Percentiles rank a stretch among this genome's conserved stretches.
phyloP scores from a whole-genome alignment of 2,888 invertebrate genomes.

The Xestia xanthographa region DNA sequence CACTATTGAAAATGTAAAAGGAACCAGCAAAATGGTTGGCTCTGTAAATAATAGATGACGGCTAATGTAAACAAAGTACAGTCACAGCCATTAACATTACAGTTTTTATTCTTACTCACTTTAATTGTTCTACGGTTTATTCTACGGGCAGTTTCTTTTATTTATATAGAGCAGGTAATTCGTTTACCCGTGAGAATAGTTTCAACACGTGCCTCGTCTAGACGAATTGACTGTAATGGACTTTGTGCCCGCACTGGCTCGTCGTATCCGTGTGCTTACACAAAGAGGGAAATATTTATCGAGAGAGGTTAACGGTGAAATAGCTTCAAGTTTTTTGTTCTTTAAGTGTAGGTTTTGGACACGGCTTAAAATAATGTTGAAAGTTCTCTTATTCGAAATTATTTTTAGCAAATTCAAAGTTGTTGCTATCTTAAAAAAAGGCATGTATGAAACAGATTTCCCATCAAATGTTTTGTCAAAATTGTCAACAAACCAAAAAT shows the following conservation, averaged over 20 bases:
- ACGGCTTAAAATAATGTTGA: slow-evolving; percentile 12
- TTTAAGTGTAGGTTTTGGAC: slow-evolving; percentile 31
- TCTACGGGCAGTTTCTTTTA: slow-evolving; percentile 80
- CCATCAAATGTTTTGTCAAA: not conserved
- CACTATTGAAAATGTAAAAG: slow-evolving; percentile 32
- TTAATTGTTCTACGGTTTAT: slow-evolving; percentile 85
- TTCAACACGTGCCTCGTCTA: slow-evolving; percentile 87
- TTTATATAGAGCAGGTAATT: slow-evolving; percentile 86
- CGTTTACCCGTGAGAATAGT: slow-evolving; percentile 88
- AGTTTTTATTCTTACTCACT: slow-evolving; percentile 71
- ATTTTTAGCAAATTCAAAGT: not conserved
- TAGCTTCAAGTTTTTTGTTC: slow-evolving; percentile 63
- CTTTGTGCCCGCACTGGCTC: slow-evolving; percentile 79
- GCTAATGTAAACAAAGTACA: slow-evolving; percentile 55
- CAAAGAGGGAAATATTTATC: slow-evolving; percentile 75
- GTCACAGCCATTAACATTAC: slow-evolving; percentile 47
- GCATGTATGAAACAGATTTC: not conserved
- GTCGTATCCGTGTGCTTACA: slow-evolving; percentile 74
- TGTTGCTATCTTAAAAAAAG: not conserved
- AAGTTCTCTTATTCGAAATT: not conserved
- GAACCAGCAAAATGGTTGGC: slow-evolving; percentile 37
- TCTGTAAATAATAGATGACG: slow-evolving; percentile 62
- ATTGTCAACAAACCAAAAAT: not conserved
- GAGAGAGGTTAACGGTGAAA: slow-evolving; percentile 65
- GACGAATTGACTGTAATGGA: slow-evolving; percentile 88